Base-by-base conservation (phyloP, 1,140 invertebrate genomes). In the Potamilus streckersoni region DNA sequence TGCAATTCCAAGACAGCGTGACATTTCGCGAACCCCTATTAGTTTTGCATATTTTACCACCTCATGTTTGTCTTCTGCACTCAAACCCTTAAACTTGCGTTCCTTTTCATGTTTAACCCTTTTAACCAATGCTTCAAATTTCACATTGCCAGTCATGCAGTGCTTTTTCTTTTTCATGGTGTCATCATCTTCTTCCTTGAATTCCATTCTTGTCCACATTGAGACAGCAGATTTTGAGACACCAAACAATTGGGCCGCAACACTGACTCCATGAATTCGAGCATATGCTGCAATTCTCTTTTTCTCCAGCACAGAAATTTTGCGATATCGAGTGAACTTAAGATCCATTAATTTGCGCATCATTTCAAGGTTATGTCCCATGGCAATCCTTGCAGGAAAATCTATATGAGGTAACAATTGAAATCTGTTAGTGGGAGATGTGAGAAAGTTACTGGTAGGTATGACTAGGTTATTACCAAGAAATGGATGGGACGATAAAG, bases 221-320 rank as follows among this genome's bases (percentile, higher is more conserved):
- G 74, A 76, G 17, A 76, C 74, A 23, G 74, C 69, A n/a, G 74
- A 76, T 38, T 76, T 76, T n/a, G 74, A 76, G 12, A 76, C 74
- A 61, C 67, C 67, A 27, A 49, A 76, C 61, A 56, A 65, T 14
- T 61, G 31, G 13, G 74, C 74, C 8, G 74, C 74, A 20, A 57
- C 31, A n/a, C 69, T 76, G 6, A 76, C 74, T 0, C 74, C 74
- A 67, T 76, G 60, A 16, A 19, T 27, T 57, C 63, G 71, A 17
- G 74, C 74, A 65, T 76, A 71, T 4, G 19, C 69, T n/a, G 74
- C 31, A 71, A 76, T 76, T 68, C 72, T 70, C 8, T 62, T 49
- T 60, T 76, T 76, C 61, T 76, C 74, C 15, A 38, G 23, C 16
- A 76, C 72, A 23, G 60, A 27, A 20, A 76, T 76, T 56, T 76